Base-by-base conservation (phyloP, 2,113 vertebrate genomes). In the Sinocyclocheilus grahami region DNA sequence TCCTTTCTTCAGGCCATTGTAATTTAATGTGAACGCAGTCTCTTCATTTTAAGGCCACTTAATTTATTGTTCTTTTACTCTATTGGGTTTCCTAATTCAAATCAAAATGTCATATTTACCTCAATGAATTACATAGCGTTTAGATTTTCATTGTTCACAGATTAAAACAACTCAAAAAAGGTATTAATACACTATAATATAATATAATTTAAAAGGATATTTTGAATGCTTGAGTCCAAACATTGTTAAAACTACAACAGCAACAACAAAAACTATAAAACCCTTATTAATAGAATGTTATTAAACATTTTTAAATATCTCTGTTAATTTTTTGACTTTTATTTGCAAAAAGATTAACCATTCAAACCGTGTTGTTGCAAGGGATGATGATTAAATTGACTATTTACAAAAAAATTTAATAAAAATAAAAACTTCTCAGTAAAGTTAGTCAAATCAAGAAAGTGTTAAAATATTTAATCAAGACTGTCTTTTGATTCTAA, bases 21-120 rank as follows among this genome's bases (percentile, higher is more conserved):
- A 51, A 88, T 87, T 84, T 86, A 67, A 87, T 82, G 71, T 74
- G 39, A 79, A 72, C 55, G 48, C 72, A 71, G 90, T 90, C 92
- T 92, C 91, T 94, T 93, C 88, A 92, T 94, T 94, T 93, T 92
- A 91, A 91, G 91, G 91, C 88, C 46, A 92, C 93, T 94, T 93
- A 90, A 91, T 90, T 89, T 94, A n/a, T 67, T n/a, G 53, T 55
- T 37, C 16, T 81, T 58, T 71, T 14, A 60, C 14, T 79, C 53
- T n/a, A 37, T 79, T 69, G 42, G 42, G n/a, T 30, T 51, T 82
- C 24, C 63, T n/a, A 33, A 27, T 69, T 81, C 39, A 82, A 82
- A 71, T 82, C 42, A 69, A 82, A 82, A 82, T 82, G 80, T 69
- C 62, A 82, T 82, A 82, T 82, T 69, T 69, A 42, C 24, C 14